A percentile compares a stretch with the other conserved stretches of the same genome.
Evolutionary conservation across 2,113 vertebrate genomes (phyloP).

Genomic region (Dasyornis broadbenti): DNA sequence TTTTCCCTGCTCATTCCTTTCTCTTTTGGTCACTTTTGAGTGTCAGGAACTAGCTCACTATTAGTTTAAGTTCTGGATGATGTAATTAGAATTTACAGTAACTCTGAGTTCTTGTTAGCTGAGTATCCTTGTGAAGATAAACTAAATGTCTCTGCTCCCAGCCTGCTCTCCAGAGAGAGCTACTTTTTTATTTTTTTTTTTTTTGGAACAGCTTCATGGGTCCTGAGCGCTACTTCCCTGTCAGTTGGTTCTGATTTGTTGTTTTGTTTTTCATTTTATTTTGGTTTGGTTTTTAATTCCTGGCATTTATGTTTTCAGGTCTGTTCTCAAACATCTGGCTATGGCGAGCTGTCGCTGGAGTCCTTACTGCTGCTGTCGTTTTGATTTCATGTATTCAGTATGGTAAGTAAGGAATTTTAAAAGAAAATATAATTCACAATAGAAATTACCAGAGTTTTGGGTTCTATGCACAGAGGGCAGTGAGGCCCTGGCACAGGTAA

Average conservation of each 20-base stretch:
- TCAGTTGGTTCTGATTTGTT: not conserved
- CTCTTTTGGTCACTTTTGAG: not conserved
- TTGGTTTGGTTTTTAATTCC: not conserved
- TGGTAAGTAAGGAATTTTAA: not conserved
- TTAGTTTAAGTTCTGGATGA: not conserved
- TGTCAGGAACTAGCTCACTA: not conserved
- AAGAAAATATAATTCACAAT: not conserved
- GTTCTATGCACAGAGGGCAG: not conserved
- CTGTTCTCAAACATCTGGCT: not conserved
- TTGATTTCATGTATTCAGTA: slow-evolving; percentile 2
- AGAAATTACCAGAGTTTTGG: not conserved
- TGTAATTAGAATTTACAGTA: not conserved
- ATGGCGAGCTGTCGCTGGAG: not conserved
- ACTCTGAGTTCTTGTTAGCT: not conserved
- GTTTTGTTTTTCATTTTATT: not conserved
- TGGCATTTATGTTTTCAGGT: not conserved
- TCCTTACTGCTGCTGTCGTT: not conserved
- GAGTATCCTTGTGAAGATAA: not conserved
- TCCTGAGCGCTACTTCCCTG: not conserved
- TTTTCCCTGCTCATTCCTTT: not conserved
- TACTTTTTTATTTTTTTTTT: not conserved
- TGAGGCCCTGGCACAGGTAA: fast-evolving
- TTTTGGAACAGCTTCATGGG: not conserved
- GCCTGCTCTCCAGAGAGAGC: not conserved
- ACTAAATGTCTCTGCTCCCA: not conserved